Base-by-base conservation (phyloP, 2,888 invertebrate species). In the Automeris io region DNA sequence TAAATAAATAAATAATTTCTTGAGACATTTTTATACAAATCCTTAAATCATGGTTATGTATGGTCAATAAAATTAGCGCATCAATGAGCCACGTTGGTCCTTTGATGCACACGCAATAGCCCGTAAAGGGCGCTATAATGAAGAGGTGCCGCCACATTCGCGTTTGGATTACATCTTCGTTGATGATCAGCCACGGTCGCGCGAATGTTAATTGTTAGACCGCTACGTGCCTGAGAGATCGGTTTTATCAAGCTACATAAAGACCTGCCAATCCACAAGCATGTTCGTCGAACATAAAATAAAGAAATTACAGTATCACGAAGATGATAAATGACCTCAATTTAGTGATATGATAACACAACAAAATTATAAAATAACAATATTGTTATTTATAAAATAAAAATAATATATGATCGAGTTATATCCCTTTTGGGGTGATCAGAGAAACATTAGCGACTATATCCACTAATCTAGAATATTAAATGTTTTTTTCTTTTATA, bases 131-230 rank as follows among this genome's bases (percentile, higher is more conserved):
- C 16, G 12, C 9, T 32, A n/a, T 36, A 36, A 36, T 40, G 25
- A 40, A 40, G 25, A 34, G 33, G 22, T 22, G 16, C 13, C 33
- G 11, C 39, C 39, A 29, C 34, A 33, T 34, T 29, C 21, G 34
- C 18, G 9, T 29, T 9, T 31, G 35, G n/a, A 35, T 40, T 33
- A 25, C 36, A 40, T 37, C 36, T 40, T 9, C 11, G 23, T 16
- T 21, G 40, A 33, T 40, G 39, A 41, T 41, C 38, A 9, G 37
- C 23, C 35, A n/a, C n/a, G 11, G 37, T 35, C 34, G 39, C 35
- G 35, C 38, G 45, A 49, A 54, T 54, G 51, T 52, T 54, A 52
- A 54, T 54, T 54, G 54, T 52, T 40, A 26, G 9, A 13, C 11
- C 9, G 19, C 39, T 34, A 39, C 29, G 29, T 39, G 34, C 21